These are phyloP conservation scores for Leucoraja ocellata DNA, from an alignment of 2,797 vertebrate genomes.

Conservation along the genomic window DNA sequence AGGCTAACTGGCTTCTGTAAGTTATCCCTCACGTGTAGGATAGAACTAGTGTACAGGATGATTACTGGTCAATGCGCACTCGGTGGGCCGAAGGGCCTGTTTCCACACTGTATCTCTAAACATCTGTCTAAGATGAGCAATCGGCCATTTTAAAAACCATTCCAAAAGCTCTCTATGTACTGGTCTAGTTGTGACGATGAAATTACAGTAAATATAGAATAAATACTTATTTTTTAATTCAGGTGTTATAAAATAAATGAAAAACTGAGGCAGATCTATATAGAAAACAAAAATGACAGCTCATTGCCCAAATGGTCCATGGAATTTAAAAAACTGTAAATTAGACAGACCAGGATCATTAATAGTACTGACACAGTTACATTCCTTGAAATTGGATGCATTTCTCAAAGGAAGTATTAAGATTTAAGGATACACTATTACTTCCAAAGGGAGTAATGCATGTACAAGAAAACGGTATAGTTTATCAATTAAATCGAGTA, in stretches of 20 bases:
- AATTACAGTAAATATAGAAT: background rate
- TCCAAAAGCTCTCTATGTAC: background rate
- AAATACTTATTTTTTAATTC: slow-evolving; percentile 23
- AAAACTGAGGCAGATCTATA: slow-evolving; percentile 11
- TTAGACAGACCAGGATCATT: slow-evolving; percentile 37
- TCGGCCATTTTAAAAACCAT: background rate
- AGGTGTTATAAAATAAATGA: background rate
- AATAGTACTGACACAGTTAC: slow-evolving; percentile 37
- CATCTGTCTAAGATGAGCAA: background rate
- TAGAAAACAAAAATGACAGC: slow-evolving; percentile 29
- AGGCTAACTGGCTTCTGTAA: too few species aligned
- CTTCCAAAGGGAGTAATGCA: slow-evolving; percentile 36
- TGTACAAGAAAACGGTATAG: slow-evolving; percentile 8
- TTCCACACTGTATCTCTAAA: too few species aligned
- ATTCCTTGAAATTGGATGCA: slow-evolving; percentile 38
- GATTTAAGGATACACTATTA: slow-evolving; percentile 38
- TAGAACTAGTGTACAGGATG: too few species aligned
- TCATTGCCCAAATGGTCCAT: slow-evolving; percentile 28
- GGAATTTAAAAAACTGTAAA: slow-evolving; percentile 33
- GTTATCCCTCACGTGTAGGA: too few species aligned
- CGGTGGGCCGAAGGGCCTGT: too few species aligned
- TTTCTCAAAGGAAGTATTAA: slow-evolving; percentile 39
- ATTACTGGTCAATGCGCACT: too few species aligned
- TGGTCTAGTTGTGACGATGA: background rate
- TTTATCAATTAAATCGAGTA: slow-evolving; percentile 39